phyloP scores from a whole-genome alignment of 2,113 vertebrate genomes.

The Addax nasomaculatus region DNA sequence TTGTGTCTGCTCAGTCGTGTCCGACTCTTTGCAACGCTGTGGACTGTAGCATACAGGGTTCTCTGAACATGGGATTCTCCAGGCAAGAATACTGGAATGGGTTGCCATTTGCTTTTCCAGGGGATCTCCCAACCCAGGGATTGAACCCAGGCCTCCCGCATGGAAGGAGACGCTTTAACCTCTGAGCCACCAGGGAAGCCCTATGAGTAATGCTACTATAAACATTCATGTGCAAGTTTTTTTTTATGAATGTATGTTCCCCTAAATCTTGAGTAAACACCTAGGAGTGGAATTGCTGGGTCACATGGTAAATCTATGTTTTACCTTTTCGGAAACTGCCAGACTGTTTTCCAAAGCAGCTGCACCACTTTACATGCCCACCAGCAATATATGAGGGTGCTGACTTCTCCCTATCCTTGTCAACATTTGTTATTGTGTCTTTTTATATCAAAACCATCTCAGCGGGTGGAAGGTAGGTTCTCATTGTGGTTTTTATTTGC shows the following conservation, averaged over 20 bases:
- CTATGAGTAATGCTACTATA: neutral
- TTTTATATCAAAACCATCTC: neutral
- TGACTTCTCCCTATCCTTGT: neutral
- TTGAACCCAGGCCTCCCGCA: accelerated
- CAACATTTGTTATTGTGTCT: neutral
- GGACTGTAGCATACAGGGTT: too few species aligned
- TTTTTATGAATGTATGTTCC: neutral
- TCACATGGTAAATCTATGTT: neutral
- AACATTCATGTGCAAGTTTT: neutral
- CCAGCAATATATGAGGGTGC: neutral
- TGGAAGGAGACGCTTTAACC: too few species aligned
- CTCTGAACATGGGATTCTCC: too few species aligned
- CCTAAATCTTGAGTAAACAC: neutral
- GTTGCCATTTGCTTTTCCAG: too few species aligned
- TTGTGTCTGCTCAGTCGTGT: too few species aligned
- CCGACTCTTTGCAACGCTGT: too few species aligned
- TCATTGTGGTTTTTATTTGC: neutral
- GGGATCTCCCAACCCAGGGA: too few species aligned
- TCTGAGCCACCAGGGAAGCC: too few species aligned
- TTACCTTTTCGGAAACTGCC: neutral
- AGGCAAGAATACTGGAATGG: too few species aligned
- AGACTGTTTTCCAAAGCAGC: neutral
- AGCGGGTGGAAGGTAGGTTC: neutral
- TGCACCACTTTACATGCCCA: neutral
- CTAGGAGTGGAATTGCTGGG: neutral